Base-by-base conservation (phyloP, 2,888 invertebrate species). In the Diarsia rubi region DNA sequence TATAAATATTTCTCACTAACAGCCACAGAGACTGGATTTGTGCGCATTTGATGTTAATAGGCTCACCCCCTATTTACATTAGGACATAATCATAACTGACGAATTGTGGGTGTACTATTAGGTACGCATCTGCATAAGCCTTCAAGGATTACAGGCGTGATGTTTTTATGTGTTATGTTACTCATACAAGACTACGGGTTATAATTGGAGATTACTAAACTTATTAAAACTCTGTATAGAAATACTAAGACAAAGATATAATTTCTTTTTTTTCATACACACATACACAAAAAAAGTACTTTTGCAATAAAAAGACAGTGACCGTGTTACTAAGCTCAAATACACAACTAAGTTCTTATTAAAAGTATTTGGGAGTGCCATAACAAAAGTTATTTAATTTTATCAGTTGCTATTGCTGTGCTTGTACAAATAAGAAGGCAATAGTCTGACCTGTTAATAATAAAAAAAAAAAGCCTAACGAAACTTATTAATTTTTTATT, bases 331-430 rank as follows among this genome's bases (percentile, higher is more conserved):
- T 67, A 59, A 62, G 71, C 45, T 37, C 47, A 71, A 75, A 78
- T 76, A 73, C 37, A 69, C 70, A 79, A 69, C 59, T 69, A 69
- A 69, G 68, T 66, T 72, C 70, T 67, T 74, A 85, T 66, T 85
- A 82, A 74, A 82, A 74, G 77, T 74, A 75, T 80, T 78, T 75
- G n/a, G 21, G 57, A 31, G 54, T 45, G 45, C 62, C 37, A 62
- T 54, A 73, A 75, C 59, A 74, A 86, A 86, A 85, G 77, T 81
- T 80, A 68, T 83, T 78, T 86, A 79, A 85, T 86, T 78, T 79
- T 71, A 71, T 73, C 72, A 68, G 66, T 77, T 69, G 37, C 54
- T 60, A 24, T 54, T 69, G 70, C 63, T 45, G 24, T 47, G 31
- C n/a, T 47, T 65, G 54, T 60, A 82, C 47, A 73, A 82, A 79